Percentiles rank a stretch among this genome's conserved stretches.
phyloP scores from a whole-genome alignment of 2,888 invertebrate genomes.

The Euphydryas editha region DNA sequence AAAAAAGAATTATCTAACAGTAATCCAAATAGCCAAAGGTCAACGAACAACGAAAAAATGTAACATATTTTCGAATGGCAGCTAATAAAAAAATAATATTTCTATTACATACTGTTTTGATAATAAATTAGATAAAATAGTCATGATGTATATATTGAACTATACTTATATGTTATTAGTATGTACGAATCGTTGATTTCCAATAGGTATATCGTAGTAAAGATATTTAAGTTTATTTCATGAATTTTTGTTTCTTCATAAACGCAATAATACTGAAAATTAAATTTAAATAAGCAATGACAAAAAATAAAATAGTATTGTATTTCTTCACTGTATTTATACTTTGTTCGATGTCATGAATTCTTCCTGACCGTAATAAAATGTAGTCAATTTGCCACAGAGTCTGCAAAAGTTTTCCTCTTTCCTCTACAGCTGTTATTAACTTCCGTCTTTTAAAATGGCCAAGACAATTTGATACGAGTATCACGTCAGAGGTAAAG shows the following conservation, averaged over 20 bases:
- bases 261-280: background rate
- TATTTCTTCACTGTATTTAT: slow-evolving; percentile 12
- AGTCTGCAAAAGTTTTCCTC: slow-evolving; percentile 25
- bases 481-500: slow-evolving; percentile 16
- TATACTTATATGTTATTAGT: background rate
- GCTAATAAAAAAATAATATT: no score
- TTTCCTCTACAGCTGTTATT: slow-evolving; percentile 26
- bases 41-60: no score
- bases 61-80: no score
- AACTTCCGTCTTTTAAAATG: slow-evolving; percentile 17
- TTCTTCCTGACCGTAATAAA: slow-evolving; percentile 23
- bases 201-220: no score
- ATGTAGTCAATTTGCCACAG: slow-evolving; percentile 31
- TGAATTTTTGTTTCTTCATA: background rate
- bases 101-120: no score
- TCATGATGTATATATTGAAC: no score
- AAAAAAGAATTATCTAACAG: no score
- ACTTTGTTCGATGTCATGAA: slow-evolving; percentile 21
- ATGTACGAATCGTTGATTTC: no score
- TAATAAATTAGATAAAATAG: no score
- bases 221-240: no score
- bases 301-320: background rate
- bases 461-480: slow-evolving; percentile 20
- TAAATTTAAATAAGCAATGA: background rate
- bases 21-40: no score